phyloP scores from a whole-genome alignment of 2,797 vertebrate genomes.

The Allobates femoralis region DNA sequence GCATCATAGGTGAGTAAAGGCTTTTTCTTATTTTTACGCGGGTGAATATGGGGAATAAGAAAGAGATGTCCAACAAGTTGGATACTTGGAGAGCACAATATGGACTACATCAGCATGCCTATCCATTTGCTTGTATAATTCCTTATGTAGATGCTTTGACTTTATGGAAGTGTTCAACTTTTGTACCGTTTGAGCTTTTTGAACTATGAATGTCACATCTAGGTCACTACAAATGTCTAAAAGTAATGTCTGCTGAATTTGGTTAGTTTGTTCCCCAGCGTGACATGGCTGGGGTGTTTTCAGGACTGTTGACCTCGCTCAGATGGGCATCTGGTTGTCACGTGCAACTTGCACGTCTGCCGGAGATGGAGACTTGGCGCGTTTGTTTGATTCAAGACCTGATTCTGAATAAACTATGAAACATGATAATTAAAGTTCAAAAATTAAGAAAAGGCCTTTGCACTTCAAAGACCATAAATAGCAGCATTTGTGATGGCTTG shows the following conservation, averaged over 20 bases:
- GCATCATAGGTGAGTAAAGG: too few relatives aligned
- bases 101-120: too few relatives aligned
- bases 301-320: neutral
- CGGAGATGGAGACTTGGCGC: neutral
- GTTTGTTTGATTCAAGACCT: neutral
- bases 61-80: too few relatives aligned
- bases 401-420: too few relatives aligned
- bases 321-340: neutral
- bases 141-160: too few relatives aligned
- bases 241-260: neutral
- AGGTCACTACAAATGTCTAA: too few relatives aligned
- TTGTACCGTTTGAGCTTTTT: neutral
- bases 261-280: neutral
- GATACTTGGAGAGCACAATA: too few relatives aligned
- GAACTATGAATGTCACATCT: too few relatives aligned
- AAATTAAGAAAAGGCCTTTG: conserved; percentile 18
- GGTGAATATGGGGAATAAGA: too few relatives aligned
- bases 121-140: too few relatives aligned
- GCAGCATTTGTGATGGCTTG: conserved; percentile 24
- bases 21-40: too few relatives aligned
- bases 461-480: conserved; percentile 32
- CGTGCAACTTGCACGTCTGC: neutral
- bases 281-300: neutral
- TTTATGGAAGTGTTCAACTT: too few relatives aligned
- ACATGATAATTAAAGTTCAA: conserved; percentile 2